A percentile compares a stretch with the other conserved stretches of the same genome.
Evolutionary conservation across 2,113 vertebrate genomes (phyloP).

Genomic region (Haemorhous mexicanus): DNA sequence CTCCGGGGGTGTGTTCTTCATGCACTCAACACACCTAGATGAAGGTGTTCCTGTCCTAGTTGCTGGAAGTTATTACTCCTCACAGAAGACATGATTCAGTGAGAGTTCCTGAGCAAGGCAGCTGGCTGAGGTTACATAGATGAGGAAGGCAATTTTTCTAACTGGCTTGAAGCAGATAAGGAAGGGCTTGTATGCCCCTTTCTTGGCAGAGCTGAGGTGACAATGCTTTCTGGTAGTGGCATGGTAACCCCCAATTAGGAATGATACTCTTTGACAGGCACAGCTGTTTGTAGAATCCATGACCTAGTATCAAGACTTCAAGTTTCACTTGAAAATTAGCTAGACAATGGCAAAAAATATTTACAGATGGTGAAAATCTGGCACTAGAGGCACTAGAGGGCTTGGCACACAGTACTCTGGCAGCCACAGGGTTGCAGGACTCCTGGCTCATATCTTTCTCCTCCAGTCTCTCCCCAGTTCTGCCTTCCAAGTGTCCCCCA

Average conservation of each 20-base stretch:
- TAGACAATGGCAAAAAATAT: background rate
- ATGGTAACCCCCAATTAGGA: background rate
- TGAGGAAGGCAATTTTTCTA: background rate
- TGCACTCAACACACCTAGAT: background rate
- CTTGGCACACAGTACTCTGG: background rate
- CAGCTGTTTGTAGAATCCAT: constrained; percentile 19
- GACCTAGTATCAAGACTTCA: constrained; percentile 7
- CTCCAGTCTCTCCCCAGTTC: background rate
- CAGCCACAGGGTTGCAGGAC: background rate
- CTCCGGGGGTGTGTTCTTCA: background rate
- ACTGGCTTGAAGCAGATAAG: background rate
- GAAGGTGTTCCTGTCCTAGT: background rate
- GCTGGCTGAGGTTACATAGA: background rate
- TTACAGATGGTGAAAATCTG: background rate
- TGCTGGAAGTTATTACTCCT: background rate
- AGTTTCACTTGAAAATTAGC: background rate
- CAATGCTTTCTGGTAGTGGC: background rate
- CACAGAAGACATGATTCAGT: background rate
- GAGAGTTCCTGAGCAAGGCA: background rate
- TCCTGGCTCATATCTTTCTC: background rate
- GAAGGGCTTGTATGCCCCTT: background rate
- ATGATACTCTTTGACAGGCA: constrained; percentile 31
- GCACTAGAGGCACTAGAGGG: background rate
- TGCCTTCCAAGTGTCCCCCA: background rate
- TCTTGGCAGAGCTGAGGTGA: constrained; percentile 9